Percentiles rank a stretch among this genome's conserved stretches.
These are phyloP conservation scores for Melieria picta DNA, from an alignment of 2,888 invertebrate species.

Conservation along the genomic window DNA sequence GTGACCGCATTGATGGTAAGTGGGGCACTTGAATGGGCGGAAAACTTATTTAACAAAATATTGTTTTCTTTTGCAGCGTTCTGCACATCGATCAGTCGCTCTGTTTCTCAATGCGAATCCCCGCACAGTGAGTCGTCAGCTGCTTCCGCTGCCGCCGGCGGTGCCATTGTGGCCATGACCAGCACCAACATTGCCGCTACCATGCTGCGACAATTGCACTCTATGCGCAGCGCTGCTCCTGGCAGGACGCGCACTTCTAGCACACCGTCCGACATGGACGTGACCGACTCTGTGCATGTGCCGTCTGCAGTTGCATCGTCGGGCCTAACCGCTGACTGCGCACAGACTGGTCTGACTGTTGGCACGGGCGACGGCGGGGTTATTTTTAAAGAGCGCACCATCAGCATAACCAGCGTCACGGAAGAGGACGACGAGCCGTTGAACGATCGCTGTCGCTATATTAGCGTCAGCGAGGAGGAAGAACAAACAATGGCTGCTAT, in stretches of 20 bases:
- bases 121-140: constrained; percentile 2
- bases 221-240: too few species aligned
- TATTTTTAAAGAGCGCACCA: constrained; percentile 57
- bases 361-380: constrained; percentile 35
- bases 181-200: constrained; percentile 34
- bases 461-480: constrained; percentile 64
- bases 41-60: not conserved
- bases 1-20: constrained; percentile 55
- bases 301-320: not conserved
- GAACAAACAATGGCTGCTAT: constrained; percentile 44
- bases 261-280: too few species aligned
- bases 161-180: not conserved
- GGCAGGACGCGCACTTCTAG: too few species aligned
- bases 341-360: not conserved
- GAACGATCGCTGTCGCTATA: constrained; percentile 59
- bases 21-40: not conserved
- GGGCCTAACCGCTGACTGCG: not conserved
- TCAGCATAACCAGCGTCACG: constrained; percentile 50
- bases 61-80: constrained; percentile 12
- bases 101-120: constrained; percentile 20
- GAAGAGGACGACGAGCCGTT: constrained; percentile 60
- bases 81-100: constrained; percentile 8
- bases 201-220: not conserved
- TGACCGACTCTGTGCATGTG: constrained; percentile 15
- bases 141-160: not conserved